These are phyloP conservation scores for Drosophila histrio DNA, from an alignment of 2,888 invertebrate species.

Conservation along the genomic window DNA sequence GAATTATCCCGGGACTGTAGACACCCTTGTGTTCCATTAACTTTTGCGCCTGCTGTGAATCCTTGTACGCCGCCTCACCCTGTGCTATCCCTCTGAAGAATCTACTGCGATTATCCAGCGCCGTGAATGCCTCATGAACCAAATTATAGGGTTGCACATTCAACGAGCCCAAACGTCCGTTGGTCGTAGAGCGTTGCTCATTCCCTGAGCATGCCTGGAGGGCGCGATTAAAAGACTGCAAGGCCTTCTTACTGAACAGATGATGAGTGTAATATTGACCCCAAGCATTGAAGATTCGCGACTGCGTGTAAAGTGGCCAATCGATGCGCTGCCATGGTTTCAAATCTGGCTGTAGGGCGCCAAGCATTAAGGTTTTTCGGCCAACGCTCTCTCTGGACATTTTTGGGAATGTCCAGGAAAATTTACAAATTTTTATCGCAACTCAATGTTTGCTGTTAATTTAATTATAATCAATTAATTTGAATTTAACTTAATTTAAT, in stretches of 20 bases:
- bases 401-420: background rate
- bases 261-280: slow-evolving; percentile 34
- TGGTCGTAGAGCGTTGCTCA: too few species aligned
- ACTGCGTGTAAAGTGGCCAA: slow-evolving; percentile 34
- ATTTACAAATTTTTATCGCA: background rate
- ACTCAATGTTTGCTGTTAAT: background rate
- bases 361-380: background rate
- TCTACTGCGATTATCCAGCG: slow-evolving; percentile 7
- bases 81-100: slow-evolving; percentile 69
- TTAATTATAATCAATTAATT: background rate
- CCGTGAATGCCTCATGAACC: background rate
- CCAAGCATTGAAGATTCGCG: slow-evolving; percentile 46
- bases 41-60: slow-evolving; percentile 59
- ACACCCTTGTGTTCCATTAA: background rate
- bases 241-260: slow-evolving; percentile 16
- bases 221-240: slow-evolving; percentile 20
- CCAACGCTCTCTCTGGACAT: background rate
- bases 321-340: slow-evolving; percentile 54
- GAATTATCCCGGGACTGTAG: slow-evolving; percentile 20
- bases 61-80: slow-evolving; percentile 60
- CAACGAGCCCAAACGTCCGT: background rate
- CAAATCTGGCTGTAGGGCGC: slow-evolving; percentile 17
- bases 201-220: slow-evolving; percentile 15
- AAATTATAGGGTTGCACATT: background rate
- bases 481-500: background rate